Conservation (phyloP, 2,797 vertebrate species). For the Amblyraja radiata region DNA sequence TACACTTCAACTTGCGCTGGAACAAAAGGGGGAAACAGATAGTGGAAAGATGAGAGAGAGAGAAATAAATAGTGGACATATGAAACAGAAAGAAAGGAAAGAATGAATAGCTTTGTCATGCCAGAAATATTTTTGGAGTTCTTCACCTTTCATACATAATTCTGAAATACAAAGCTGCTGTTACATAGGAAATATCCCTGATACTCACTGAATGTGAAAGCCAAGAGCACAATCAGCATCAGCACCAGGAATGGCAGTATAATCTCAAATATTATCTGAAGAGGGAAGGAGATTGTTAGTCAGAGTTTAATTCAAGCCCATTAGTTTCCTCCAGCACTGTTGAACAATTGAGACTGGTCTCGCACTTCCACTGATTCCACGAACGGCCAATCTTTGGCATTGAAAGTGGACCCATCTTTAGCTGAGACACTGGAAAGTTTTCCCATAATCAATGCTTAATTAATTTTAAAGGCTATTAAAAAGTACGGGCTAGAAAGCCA, state of each 20-base stretch:
- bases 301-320: not conserved
- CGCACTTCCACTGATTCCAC: not conserved
- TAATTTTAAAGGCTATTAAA: no score
- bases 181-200: not conserved
- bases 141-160: not conserved
- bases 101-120: not conserved
- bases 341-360: not conserved
- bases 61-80: not conserved
- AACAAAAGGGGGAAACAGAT: not conserved
- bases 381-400: not conserved
- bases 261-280: slow-evolving; percentile 32
- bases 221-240: slow-evolving; percentile 18
- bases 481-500: no score
- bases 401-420: not conserved
- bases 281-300: not conserved
- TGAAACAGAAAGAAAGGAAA: not conserved
- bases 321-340: not conserved
- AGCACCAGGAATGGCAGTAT: not conserved
- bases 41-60: not conserved
- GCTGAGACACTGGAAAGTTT: not conserved
- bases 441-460: no score
- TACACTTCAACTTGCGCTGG: not conserved
- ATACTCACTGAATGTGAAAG: slow-evolving; percentile 31
- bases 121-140: not conserved
- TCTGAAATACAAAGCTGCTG: not conserved